phyloP scores from a whole-genome alignment of 2,888 invertebrate species.

The Cerastoderma edule region DNA sequence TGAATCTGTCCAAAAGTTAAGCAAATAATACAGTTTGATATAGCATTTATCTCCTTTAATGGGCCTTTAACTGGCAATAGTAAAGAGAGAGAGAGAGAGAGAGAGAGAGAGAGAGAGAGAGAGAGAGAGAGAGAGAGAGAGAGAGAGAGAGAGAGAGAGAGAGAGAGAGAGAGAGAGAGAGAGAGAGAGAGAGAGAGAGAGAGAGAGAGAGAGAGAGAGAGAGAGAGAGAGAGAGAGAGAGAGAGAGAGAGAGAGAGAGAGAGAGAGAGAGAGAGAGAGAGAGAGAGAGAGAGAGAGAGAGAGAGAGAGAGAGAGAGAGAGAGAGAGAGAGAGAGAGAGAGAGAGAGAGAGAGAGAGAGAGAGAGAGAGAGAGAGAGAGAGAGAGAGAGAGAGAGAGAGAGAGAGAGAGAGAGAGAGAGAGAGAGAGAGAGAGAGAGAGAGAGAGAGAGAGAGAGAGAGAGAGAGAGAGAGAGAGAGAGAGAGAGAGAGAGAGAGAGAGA shows the following conservation, averaged over 20 bases:
- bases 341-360: background rate
- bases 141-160: conserved; percentile 29
- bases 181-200: background rate
- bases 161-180: conserved; percentile 30
- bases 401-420: conserved; percentile 30
- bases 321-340: background rate
- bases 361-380: conserved; percentile 2
- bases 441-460: conserved; percentile 29
- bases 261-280: background rate
- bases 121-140: conserved; percentile 30
- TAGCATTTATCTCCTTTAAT: no score
- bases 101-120: conserved; percentile 11
- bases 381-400: conserved; percentile 27
- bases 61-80: background rate
- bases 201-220: background rate
- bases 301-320: background rate
- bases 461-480: conserved; percentile 7
- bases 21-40: no score
- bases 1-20: no score
- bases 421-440: conserved; percentile 24
- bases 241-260: background rate
- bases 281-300: background rate
- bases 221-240: background rate
- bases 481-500: conserved; percentile 30
- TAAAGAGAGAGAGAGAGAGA: background rate